phyloP scores from a whole-genome alignment of 2,888 invertebrate genomes.

The Heliothis peltigera region DNA sequence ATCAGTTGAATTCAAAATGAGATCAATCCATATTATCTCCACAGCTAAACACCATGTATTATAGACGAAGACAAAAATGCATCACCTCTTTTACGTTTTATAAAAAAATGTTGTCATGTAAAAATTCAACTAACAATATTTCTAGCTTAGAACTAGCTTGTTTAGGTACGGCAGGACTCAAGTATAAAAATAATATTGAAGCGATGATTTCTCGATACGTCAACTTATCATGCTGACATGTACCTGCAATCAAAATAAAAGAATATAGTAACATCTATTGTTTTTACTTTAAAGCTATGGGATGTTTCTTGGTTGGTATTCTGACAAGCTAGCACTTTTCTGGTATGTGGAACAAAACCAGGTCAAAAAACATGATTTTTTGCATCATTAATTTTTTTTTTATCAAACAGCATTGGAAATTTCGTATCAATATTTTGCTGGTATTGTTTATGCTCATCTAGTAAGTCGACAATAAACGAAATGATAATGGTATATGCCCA shows the following conservation, averaged over 20 bases:
- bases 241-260: slow-evolving; percentile 64
- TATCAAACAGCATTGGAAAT: not conserved
- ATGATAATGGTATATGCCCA: no score
- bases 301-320: slow-evolving; percentile 1
- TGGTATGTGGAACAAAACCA: slow-evolving; percentile 11
- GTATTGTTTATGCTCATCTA: no score
- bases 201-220: slow-evolving; percentile 46
- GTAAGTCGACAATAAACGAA: no score
- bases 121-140: slow-evolving; percentile 47
- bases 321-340: not conserved
- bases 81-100: slow-evolving; percentile 8
- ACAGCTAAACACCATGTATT: slow-evolving; percentile 27
- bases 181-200: slow-evolving; percentile 48
- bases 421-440: not conserved
- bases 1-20: slow-evolving; percentile 38
- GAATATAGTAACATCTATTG: slow-evolving; percentile 23
- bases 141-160: slow-evolving; percentile 48
- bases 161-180: slow-evolving; percentile 51
- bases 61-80: slow-evolving; percentile 22
- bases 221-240: slow-evolving; percentile 58
- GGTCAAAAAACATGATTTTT: slow-evolving; percentile 5
- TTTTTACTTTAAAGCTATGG: slow-evolving; percentile 6
- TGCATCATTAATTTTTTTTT: slow-evolving; percentile 5
- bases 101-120: slow-evolving; percentile 39
- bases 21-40: slow-evolving; percentile 43